Conservation (phyloP, 2,113 vertebrate species). For the Entomyzon cyanotis region DNA sequence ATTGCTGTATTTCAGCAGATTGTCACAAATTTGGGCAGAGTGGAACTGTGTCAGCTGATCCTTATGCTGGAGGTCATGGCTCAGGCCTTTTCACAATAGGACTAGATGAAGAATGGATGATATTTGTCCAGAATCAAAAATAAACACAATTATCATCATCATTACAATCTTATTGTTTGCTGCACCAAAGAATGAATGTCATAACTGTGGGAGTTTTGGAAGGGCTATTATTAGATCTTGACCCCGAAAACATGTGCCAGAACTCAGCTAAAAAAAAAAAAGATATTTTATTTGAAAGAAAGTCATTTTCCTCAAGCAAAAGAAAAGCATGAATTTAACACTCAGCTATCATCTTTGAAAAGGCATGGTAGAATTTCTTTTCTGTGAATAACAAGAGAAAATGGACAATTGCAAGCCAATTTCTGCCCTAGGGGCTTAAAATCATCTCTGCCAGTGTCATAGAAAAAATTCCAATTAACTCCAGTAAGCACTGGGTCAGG, state of each 20-base stretch:
- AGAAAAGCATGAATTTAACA: slow-evolving; percentile 10
- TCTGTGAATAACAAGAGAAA: background rate
- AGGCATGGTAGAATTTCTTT: background rate
- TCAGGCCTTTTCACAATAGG: background rate
- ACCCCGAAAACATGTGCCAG: background rate
- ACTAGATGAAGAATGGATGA: background rate
- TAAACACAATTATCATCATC: slow-evolving; percentile 25
- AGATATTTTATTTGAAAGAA: background rate
- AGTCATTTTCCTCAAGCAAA: background rate
- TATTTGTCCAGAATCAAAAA: slow-evolving; percentile 41
- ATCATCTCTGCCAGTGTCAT: background rate
- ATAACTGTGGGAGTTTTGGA: background rate
- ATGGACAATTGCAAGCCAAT: background rate
- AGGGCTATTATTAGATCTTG: slow-evolving; percentile 19
- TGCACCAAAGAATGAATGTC: background rate
- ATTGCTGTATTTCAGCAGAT: background rate
- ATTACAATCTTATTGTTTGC: slow-evolving; percentile 4
- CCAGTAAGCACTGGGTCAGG: background rate
- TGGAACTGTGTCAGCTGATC: background rate
- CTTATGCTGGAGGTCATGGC: background rate
- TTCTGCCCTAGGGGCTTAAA: slow-evolving; percentile 12
- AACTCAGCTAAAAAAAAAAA: background rate
- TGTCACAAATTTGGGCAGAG: background rate
- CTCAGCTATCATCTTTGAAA: background rate
- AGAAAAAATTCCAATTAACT: background rate